Evolutionary conservation across 2,113 vertebrate species (phyloP).

Genomic region (Spea bombifrons): DNA sequence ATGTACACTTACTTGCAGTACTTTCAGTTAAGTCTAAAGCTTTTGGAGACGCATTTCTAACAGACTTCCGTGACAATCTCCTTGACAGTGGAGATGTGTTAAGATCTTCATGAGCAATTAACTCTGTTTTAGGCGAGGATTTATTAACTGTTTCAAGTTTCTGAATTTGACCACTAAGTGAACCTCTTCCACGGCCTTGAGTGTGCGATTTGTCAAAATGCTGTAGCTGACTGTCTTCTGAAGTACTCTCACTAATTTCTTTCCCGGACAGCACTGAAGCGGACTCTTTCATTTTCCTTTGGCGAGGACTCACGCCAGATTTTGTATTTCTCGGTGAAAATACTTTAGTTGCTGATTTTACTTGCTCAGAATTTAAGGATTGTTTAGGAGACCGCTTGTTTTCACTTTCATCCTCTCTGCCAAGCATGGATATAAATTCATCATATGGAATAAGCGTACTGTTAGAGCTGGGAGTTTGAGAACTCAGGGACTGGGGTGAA

Average conservation of each 20-base stretch:
- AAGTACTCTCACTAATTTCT: not conserved
- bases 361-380: slow-evolving; percentile 46
- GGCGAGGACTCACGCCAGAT: not conserved
- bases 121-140: not conserved
- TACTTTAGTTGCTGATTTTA: slow-evolving; percentile 49
- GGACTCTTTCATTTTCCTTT: not conserved
- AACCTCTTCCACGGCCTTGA: slow-evolving; percentile 8
- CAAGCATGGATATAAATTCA: not conserved
- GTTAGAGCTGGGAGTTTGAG: not conserved
- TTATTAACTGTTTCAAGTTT: not conserved
- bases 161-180: not conserved
- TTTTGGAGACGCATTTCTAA: slow-evolving; percentile 36
- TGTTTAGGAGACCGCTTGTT: slow-evolving; percentile 38
- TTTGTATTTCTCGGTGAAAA: not conserved
- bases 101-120: not conserved
- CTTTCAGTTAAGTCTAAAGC: not conserved
- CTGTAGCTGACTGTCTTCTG: not conserved
- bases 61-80: slow-evolving; percentile 53
- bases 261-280: not conserved
- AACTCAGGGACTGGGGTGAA: not conserved
- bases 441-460: not conserved
- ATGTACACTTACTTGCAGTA: not conserved
- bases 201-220: not conserved
- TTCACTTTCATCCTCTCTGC: not conserved
- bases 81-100: fast-evolving